Percentiles rank a stretch among this genome's conserved stretches.
Conservation (phyloP, 2,888 invertebrate species). For the Oligia fasciuncula region DNA sequence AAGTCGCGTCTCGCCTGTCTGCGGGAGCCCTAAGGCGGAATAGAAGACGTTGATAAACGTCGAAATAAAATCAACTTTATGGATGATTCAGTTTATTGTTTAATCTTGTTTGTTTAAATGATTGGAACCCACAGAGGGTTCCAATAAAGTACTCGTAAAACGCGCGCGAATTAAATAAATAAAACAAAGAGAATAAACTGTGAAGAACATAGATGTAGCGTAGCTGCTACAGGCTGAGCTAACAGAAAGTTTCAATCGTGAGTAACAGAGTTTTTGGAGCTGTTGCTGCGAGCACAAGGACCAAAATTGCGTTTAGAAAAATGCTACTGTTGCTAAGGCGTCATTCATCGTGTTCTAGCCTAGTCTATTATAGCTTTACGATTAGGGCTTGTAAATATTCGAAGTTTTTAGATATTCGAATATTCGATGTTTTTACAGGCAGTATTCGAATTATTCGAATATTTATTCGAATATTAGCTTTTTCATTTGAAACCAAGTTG, state of each 20-base stretch:
- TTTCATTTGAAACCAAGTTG: no score
- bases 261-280: conserved; percentile 3
- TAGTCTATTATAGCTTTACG: conserved; percentile 19
- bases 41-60: conserved; percentile 52
- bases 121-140: conserved; percentile 24
- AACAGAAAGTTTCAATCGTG: conserved; percentile 25
- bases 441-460: no score
- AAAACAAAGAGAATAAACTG: conserved; percentile 50
- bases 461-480: no score
- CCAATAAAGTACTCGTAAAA: conserved; percentile 52
- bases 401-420: no score
- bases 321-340: conserved; percentile 31
- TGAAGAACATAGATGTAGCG: conserved; percentile 20
- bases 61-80: conserved; percentile 56
- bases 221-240: conserved; percentile 10
- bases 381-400: no score
- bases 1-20: neutral
- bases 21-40: conserved; percentile 10
- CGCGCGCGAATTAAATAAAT: conserved; percentile 52
- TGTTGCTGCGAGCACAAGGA: conserved; percentile 24
- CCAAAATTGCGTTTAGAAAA: conserved; percentile 19
- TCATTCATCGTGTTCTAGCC: neutral
- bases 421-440: no score
- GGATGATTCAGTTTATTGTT: conserved; percentile 59
- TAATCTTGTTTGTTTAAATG: conserved; percentile 58